A percentile compares a stretch with the other conserved stretches of the same genome.
Evolutionary conservation across 2,797 vertebrate species (phyloP).

Genomic region (Cheirogaleus major): DNA sequence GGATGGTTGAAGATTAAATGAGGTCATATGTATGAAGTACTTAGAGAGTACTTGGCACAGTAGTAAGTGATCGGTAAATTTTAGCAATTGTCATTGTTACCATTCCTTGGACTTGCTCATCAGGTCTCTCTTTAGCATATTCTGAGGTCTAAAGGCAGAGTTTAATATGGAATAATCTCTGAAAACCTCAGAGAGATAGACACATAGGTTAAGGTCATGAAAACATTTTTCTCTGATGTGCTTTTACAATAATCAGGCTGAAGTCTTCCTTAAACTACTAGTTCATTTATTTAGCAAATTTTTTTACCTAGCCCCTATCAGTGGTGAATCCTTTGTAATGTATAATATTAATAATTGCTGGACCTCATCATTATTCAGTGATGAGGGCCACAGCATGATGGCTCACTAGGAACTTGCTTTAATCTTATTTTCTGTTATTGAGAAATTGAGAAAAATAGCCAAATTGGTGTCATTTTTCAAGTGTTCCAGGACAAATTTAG

Average conservation of each 20-base stretch:
- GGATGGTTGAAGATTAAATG: background rate
- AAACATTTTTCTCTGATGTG: background rate
- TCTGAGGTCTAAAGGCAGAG: background rate
- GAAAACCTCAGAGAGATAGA: background rate
- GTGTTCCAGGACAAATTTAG: slow-evolving; percentile 16
- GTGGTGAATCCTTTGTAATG: background rate
- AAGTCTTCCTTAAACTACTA: background rate
- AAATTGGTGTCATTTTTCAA: background rate
- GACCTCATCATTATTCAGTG: background rate
- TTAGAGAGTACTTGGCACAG: background rate
- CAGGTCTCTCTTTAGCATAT: background rate
- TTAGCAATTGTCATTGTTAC: background rate
- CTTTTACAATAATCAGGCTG: background rate
- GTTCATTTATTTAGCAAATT: background rate
- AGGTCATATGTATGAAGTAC: no score
- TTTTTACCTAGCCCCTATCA: background rate
- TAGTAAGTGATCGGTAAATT: background rate
- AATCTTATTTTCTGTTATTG: background rate
- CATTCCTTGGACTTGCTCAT: background rate
- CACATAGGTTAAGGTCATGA: background rate
- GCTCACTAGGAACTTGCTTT: background rate
- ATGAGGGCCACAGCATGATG: background rate
- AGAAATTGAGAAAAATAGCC: background rate
- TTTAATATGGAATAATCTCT: background rate
- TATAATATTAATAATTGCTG: no score